These are phyloP conservation scores for Mesoclemmys tuberculata DNA, from an alignment of 2,113 vertebrate genomes.

Conservation along the genomic window DNA sequence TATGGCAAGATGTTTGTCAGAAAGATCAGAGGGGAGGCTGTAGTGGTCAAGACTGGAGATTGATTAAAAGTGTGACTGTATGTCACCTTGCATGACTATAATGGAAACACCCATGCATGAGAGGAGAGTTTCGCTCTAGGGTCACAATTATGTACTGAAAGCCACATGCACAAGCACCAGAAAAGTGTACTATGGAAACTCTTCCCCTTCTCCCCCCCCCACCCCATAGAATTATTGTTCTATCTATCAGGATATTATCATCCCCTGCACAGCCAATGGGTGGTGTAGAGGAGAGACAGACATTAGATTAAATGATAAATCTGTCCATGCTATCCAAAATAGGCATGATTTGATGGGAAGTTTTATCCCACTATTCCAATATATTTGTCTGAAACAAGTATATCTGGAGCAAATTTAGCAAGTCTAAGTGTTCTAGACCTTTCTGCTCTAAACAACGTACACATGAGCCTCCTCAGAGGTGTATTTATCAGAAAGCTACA, in stretches of 20 bases:
- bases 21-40: background rate
- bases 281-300: no score
- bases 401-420: background rate
- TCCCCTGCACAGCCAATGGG: background rate
- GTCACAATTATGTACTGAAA: background rate
- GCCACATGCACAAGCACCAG: background rate
- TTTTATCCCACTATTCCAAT: background rate
- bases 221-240: background rate
- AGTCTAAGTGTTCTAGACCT: background rate
- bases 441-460: background rate
- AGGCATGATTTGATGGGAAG: background rate
- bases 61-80: background rate
- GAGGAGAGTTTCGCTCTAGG: background rate
- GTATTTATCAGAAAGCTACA: background rate
- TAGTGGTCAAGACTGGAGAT: background rate
- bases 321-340: background rate
- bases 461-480: background rate
- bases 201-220: accelerated
- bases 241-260: background rate
- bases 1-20: background rate
- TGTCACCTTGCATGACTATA: background rate
- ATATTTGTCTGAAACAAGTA: background rate
- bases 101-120: background rate
- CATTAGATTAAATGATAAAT: background rate
- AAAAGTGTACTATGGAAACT: background rate